Percentiles rank a stretch among this genome's conserved stretches.
Evolutionary conservation across 2,888 invertebrate genomes (phyloP).

Genomic region (Tanytarsus gracilentus): DNA sequence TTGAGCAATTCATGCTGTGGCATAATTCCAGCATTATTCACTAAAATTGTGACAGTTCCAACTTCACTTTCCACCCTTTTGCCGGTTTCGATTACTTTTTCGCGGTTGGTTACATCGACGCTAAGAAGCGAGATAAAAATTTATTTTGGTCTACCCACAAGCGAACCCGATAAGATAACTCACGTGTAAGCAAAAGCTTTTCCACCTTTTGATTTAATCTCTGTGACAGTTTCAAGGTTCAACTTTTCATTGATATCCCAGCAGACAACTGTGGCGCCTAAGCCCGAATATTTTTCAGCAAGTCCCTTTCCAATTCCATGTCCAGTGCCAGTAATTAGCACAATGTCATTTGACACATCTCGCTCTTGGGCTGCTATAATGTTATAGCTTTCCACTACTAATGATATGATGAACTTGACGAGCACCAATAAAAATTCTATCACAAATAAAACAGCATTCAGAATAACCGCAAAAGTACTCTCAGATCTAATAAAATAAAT

Average conservation of each 20-base stretch:
- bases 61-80: constrained; percentile 58
- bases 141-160: no score
- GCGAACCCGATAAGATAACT: constrained; percentile 34
- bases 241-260: constrained; percentile 66
- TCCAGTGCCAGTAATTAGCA: constrained; percentile 3
- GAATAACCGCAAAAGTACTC: background rate
- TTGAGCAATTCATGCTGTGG: constrained; percentile 62
- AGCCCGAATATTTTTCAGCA: constrained; percentile 59
- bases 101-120: constrained; percentile 67
- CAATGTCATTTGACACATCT: constrained; percentile 14
- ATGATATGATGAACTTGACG: background rate
- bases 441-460: background rate
- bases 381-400: background rate
- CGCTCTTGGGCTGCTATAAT: constrained; percentile 1
- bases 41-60: constrained; percentile 64
- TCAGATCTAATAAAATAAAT: no score
- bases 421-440: background rate
- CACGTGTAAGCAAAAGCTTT: constrained; percentile 44
- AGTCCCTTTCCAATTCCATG: constrained; percentile 70
- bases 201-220: constrained; percentile 46
- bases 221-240: constrained; percentile 56
- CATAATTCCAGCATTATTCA: constrained; percentile 89
- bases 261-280: constrained; percentile 67
- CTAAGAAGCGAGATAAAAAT: constrained; percentile 40
- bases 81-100: constrained; percentile 55